Conservation (phyloP, 2,888 invertebrate species). For the Parochlus steinenii region DNA sequence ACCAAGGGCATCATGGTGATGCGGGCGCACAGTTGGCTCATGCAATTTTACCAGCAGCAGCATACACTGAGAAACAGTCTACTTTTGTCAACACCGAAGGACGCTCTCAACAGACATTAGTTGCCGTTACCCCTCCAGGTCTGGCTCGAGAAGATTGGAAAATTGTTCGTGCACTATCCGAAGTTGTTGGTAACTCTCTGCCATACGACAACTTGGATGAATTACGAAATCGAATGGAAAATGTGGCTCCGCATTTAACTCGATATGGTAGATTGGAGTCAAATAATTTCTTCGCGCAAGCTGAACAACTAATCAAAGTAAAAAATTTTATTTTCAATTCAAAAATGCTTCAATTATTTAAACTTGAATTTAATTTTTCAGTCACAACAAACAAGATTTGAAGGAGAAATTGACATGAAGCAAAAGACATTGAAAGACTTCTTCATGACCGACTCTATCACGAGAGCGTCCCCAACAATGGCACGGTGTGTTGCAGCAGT, state of each 20-base stretch:
- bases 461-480: constrained; percentile 95
- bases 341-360: not conserved
- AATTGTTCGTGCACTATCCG: constrained; percentile 89
- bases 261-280: constrained; percentile 69
- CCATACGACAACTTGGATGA: constrained; percentile 80
- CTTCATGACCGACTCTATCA: constrained; percentile 93
- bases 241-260: constrained; percentile 79
- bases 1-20: constrained; percentile 95
- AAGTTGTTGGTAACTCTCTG: constrained; percentile 55
- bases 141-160: constrained; percentile 96
- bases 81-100: constrained; percentile 98
- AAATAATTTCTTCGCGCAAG: constrained; percentile 70
- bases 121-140: constrained; percentile 82
- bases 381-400: constrained; percentile 34
- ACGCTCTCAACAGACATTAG: constrained; percentile 75
- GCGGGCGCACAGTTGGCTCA: constrained; percentile 84
- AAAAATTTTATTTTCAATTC: constrained; percentile 15
- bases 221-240: constrained; percentile 60
- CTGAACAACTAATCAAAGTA: constrained; percentile 54
- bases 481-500: constrained; percentile 93
- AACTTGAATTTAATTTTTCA: constrained; percentile 15
- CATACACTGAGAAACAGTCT: constrained; percentile 97
- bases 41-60: constrained; percentile 84
- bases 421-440: constrained; percentile 67
- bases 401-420: constrained; percentile 48